Evolutionary conservation across 2,888 invertebrate species (phyloP).

Genomic region (Plagiodera versicolora): DNA sequence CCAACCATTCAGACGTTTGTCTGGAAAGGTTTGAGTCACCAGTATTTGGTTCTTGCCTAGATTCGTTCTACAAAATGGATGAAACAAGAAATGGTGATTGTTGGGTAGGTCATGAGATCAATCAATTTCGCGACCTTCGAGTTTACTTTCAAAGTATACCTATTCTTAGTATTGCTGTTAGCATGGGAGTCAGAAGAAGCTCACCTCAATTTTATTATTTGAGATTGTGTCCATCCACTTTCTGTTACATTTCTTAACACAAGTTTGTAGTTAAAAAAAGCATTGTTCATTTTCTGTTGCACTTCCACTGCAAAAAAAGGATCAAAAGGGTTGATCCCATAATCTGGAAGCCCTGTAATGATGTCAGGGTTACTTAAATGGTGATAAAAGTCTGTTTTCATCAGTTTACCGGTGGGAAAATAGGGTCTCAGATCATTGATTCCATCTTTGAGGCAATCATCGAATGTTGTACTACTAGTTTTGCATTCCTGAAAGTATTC

Average conservation of each 20-base stretch:
- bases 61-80: constrained; percentile 61
- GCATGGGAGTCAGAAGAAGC: background rate
- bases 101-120: too few relatives aligned
- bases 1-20: constrained; percentile 71
- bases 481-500: constrained; percentile 62
- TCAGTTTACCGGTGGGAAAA: constrained; percentile 68
- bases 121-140: too few relatives aligned
- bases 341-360: constrained; percentile 68
- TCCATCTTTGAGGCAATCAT: constrained; percentile 71
- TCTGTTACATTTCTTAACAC: constrained; percentile 74
- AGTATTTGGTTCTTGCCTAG: constrained; percentile 66
- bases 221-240: constrained; percentile 74
- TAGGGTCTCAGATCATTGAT: constrained; percentile 71
- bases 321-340: constrained; percentile 75
- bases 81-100: too few relatives aligned
- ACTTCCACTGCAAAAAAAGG: constrained; percentile 74
- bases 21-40: constrained; percentile 82
- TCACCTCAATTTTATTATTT: constrained; percentile 75
- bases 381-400: background rate
- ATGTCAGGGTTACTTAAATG: background rate
- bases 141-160: too few relatives aligned
- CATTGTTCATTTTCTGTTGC: constrained; percentile 63
- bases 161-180: too few relatives aligned
- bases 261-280: constrained; percentile 69
- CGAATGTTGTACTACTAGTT: constrained; percentile 64